Evolutionary conservation across 2,113 vertebrate species (phyloP).

Genomic region (Petrocephalus zakoni): DNA sequence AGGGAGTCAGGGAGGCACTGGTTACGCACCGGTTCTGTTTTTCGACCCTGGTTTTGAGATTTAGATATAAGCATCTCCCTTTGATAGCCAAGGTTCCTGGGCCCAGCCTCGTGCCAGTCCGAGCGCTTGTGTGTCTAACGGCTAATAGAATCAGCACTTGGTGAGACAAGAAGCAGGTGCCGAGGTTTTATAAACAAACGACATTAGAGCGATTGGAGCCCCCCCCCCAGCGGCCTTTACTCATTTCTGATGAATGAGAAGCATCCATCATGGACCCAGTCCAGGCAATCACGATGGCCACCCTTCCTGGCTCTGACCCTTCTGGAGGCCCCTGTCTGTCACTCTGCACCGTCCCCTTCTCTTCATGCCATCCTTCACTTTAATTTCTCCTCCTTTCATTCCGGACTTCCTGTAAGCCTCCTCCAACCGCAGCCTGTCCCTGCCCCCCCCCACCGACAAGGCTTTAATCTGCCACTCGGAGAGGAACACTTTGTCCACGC

Average conservation of each 20-base stretch:
- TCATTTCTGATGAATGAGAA: background rate
- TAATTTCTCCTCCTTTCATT: background rate
- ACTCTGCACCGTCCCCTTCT: background rate
- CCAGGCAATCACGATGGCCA: background rate
- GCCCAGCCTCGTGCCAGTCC: background rate
- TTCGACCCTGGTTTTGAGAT: background rate
- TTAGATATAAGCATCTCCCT: background rate
- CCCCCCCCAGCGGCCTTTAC: background rate
- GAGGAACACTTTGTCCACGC: slow-evolving; percentile 28
- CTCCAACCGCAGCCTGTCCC: background rate
- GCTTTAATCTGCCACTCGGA: slow-evolving; percentile 29
- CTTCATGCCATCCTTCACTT: background rate
- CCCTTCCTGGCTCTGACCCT: background rate
- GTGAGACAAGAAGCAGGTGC: background rate
- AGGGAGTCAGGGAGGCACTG: background rate
- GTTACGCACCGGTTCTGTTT: background rate
- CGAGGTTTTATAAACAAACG: background rate
- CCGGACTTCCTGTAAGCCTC: background rate
- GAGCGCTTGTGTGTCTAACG: background rate
- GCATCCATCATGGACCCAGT: background rate
- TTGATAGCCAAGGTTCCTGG: background rate
- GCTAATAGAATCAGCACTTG: background rate
- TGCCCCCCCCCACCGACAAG: background rate
- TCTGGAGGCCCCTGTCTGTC: background rate
- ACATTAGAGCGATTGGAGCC: background rate